phyloP scores from a whole-genome alignment of 2,797 vertebrate species.

The Poeciliopsis turneri region DNA sequence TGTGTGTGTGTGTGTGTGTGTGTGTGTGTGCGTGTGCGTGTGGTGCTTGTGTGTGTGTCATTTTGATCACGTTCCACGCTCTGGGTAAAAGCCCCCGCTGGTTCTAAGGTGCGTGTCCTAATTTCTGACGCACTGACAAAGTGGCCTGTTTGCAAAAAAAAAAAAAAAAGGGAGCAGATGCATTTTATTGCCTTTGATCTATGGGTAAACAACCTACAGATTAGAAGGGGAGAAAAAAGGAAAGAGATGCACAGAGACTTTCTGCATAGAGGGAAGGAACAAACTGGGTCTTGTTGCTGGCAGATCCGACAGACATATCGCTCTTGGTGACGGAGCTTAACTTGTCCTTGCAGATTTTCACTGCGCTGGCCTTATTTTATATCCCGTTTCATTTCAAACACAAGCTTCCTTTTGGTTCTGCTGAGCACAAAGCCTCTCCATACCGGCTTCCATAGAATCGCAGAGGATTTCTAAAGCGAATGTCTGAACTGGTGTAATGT shows the following conservation, averaged over 20 bases:
- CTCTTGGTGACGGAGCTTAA: slow-evolving; percentile 39
- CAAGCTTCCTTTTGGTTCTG: slow-evolving; percentile 39
- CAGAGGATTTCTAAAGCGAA: slow-evolving; percentile 37
- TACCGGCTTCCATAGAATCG: slow-evolving; percentile 50
- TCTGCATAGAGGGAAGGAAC: slow-evolving; percentile 23
- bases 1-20: slow-evolving; percentile 34
- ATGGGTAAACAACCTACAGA: slow-evolving; percentile 54
- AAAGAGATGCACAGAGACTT: slow-evolving; percentile 12
- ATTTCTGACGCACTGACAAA: slow-evolving; percentile 60
- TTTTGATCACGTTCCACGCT: slow-evolving; percentile 63
- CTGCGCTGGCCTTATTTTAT: slow-evolving; percentile 48
- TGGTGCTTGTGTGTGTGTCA: slow-evolving; percentile 33
- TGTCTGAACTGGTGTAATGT: slow-evolving; percentile 36
- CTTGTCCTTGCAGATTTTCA: slow-evolving; percentile 43
- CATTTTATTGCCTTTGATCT: slow-evolving; percentile 54
- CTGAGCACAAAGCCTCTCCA: slow-evolving; percentile 41
- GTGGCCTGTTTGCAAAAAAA: slow-evolving; percentile 53
- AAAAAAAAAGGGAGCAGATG: slow-evolving; percentile 38
- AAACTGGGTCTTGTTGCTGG: slow-evolving; percentile 29
- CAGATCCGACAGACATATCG: slow-evolving; percentile 33
- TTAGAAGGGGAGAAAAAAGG: not conserved
- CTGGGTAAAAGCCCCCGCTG: slow-evolving; percentile 57
- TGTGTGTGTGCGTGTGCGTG: not conserved
- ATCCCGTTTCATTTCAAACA: slow-evolving; percentile 57
- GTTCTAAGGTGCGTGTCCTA: slow-evolving; percentile 57